Conservation (phyloP, 2,113 vertebrate genomes). For the Phylloscopus whistleri region DNA sequence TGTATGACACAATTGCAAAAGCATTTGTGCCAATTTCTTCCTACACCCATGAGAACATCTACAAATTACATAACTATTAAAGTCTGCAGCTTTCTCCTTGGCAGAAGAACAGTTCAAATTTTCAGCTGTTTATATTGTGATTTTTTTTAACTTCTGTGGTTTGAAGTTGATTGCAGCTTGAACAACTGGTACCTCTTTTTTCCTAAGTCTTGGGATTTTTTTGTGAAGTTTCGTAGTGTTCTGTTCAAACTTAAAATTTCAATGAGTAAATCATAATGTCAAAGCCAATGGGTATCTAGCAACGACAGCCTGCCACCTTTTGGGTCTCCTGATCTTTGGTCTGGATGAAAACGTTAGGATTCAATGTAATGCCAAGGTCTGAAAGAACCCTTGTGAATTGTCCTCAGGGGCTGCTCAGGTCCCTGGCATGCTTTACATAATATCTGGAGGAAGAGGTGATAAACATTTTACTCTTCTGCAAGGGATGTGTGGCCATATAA, state of each 20-base stretch:
- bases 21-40: not conserved
- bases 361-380: not conserved
- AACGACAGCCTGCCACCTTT: not conserved
- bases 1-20: not conserved
- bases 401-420: not conserved
- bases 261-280: not conserved
- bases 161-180: not conserved
- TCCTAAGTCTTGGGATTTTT: not conserved
- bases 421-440: not conserved
- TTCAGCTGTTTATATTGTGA: not conserved
- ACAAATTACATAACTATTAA: not conserved
- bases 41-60: not conserved
- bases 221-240: not conserved
- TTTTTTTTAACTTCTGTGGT: not conserved
- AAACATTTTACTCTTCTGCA: not conserved
- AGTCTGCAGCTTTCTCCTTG: conserved; percentile 3
- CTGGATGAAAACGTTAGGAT: not conserved
- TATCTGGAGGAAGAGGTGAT: not conserved
- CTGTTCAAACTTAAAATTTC: not conserved
- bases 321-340: not conserved
- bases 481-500: not conserved
- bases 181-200: not conserved
- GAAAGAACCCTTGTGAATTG: not conserved
- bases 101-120: not conserved
- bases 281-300: not conserved